Evolutionary conservation across 2,888 invertebrate genomes (phyloP), one percentile per base, ranked within the genome.

Genomic region (Hirtodrosophila histrioides): DNA sequence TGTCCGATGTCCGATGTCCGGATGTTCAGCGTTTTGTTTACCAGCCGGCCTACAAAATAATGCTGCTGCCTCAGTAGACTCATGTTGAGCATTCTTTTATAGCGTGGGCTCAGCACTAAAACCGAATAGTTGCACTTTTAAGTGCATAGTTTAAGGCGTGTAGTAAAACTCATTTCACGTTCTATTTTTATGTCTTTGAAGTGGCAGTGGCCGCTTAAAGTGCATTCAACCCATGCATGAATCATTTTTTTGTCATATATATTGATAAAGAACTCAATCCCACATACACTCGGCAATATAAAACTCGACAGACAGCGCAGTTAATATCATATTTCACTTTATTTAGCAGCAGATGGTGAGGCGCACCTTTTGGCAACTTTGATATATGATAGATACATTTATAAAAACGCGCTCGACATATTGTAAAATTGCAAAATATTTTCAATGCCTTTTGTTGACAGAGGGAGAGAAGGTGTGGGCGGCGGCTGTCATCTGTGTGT

Each of bases 351-450:
- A 73, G 23, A 55, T 57, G 53, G 31, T 10, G n/a, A 8, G 4
- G 10, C 12, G 8, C 48, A 64, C 72, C 60, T 45, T 66, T 62
- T 58, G 51, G 23, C 58, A 46, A 43, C 69, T 74, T 68, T 75
- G 75, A 75, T 78, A 75, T 73, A 75, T 74, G 78, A 75, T 64
- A 64, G 60, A 69, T 61, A 61, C 60, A 75, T 77, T 75, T 55
- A 56, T 68, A 57, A 69, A 44, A 55, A 53, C 48, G 33, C 43
- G 37, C 49, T 60, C 57, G 62, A 72, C 77, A 62, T 58, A 55
- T 58, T 72, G 60, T 53, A 23, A 74, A 76, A 76, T 67, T 74
- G 57, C 39, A 49, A 58, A 55, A 61, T 51, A 57, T 66, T 57
- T 37, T 17, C 40, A 56, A 37, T 44, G 51, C 37, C 48, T 27